Evolutionary conservation across 2,113 vertebrate genomes (phyloP).

Genomic region (Pardalotus punctatus): DNA sequence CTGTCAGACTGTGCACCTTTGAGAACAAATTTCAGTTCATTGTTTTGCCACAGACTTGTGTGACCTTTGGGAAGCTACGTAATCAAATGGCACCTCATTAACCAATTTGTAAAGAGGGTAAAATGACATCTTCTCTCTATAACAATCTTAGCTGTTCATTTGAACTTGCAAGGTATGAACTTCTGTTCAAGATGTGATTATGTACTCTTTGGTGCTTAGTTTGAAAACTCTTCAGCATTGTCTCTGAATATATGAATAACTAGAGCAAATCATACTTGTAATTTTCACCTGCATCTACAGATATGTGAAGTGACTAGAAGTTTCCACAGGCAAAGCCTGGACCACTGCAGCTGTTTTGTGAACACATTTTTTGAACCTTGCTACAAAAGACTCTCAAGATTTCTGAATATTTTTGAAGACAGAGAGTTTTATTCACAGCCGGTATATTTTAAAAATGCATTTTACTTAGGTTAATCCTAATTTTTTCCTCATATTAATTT

Average conservation of each 20-base stretch:
- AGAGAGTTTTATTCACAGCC: not conserved
- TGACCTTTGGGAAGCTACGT: slow-evolving; percentile 34
- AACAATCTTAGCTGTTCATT: not conserved
- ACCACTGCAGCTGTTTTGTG: not conserved
- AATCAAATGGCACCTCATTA: slow-evolving; percentile 15
- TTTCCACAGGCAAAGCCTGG: not conserved
- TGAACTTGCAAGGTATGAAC: not conserved
- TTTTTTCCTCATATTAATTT: not conserved
- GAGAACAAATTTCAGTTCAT: not conserved
- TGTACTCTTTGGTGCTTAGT: not conserved
- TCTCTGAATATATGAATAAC: not conserved
- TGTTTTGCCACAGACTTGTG: not conserved
- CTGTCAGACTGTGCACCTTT: not conserved
- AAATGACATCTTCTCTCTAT: not conserved
- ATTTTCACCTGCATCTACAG: not conserved
- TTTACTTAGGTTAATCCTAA: not conserved
- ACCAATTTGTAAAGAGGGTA: not conserved
- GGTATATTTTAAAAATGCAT: not conserved
- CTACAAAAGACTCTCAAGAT: not conserved
- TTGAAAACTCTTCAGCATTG: not conserved
- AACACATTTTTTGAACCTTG: not conserved
- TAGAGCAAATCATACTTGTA: not conserved
- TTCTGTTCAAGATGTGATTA: not conserved
- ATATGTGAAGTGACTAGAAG: not conserved
- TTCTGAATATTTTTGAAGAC: not conserved